These are phyloP conservation scores for Triops longicaudatus DNA, from an alignment of 1,140 invertebrate species.

Conservation along the genomic window DNA sequence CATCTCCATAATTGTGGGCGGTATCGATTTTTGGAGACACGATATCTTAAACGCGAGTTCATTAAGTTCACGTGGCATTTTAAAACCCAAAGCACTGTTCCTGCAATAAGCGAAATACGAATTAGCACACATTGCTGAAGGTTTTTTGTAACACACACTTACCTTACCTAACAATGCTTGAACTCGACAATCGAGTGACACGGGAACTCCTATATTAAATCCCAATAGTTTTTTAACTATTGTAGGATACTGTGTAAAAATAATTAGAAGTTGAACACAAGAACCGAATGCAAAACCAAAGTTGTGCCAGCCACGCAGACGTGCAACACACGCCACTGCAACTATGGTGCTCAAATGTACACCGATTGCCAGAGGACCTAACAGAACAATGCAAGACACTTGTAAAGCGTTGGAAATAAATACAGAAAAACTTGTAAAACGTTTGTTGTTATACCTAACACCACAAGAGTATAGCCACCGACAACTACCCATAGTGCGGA, in stretches of 20 bases:
- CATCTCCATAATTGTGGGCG: background rate
- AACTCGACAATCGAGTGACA: background rate
- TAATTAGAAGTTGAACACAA: background rate
- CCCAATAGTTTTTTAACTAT: background rate
- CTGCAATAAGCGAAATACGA: background rate
- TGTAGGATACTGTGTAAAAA: background rate
- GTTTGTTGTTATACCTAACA: background rate
- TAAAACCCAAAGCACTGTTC: background rate
- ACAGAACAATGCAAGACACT: background rate
- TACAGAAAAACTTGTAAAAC: no score
- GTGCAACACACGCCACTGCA: background rate
- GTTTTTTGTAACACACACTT: background rate
- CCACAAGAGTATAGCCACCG: background rate
- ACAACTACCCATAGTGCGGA: background rate
- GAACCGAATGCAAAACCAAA: background rate
- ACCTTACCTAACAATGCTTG: constrained; percentile 14
- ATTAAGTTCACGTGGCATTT: background rate
- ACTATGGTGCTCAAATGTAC: background rate
- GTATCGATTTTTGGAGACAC: background rate
- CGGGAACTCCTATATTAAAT: background rate
- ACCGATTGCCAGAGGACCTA: background rate
- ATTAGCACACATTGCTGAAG: background rate
- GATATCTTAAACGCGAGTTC: background rate
- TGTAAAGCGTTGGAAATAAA: background rate
- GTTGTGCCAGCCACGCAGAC: background rate